Base-by-base conservation (phyloP, 2,888 invertebrate genomes). In the Eucera pruinosa region DNA sequence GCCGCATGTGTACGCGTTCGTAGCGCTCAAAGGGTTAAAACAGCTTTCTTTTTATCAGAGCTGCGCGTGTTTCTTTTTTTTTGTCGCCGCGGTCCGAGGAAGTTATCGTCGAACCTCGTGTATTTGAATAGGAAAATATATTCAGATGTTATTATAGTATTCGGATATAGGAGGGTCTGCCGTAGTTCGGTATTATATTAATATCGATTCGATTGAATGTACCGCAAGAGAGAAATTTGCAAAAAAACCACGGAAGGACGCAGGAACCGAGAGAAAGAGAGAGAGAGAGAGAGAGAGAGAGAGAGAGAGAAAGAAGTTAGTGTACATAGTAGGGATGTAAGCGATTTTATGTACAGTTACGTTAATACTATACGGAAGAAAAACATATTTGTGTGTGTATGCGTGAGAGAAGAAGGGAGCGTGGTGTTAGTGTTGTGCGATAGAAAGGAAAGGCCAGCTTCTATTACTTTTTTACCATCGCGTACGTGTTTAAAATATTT, bases 271-370 rank as follows among this genome's bases (percentile, higher is more conserved):
- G n/a, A n/a, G n/a, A n/a, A n/a, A n/a, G n/a, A n/a, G n/a, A n/a
- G n/a, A n/a, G n/a, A n/a, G n/a, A n/a, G n/a, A n/a, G n/a, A n/a
- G n/a, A n/a, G n/a, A n/a, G n/a, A n/a, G n/a, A n/a, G n/a, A n/a
- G 41, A 58, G 52, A 1, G 47, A 77, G 39, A 15, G 39, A 55
- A 67, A 58, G 47, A 76, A 74, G 20, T 82, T 82, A 47, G 72
- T 83, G 83, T 82, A 83, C 57, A 82, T 83, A 82, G 76, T 82
- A 83, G 62, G 45, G 9, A 15, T 65, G 36, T 80, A 82, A 83
- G 70, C 33, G 54, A 70, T 65, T 70, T 68, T 62, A 23, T 82
- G 82, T 82, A 82, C 76, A 82, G 83, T 68, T 80, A 70, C 13
- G 60, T 80, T 67, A n/a, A 82, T 83, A 71, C 36, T 66, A 73